Base-by-base conservation (phyloP, 2,797 vertebrate genomes). In the Eurystomus glaucurus region DNA sequence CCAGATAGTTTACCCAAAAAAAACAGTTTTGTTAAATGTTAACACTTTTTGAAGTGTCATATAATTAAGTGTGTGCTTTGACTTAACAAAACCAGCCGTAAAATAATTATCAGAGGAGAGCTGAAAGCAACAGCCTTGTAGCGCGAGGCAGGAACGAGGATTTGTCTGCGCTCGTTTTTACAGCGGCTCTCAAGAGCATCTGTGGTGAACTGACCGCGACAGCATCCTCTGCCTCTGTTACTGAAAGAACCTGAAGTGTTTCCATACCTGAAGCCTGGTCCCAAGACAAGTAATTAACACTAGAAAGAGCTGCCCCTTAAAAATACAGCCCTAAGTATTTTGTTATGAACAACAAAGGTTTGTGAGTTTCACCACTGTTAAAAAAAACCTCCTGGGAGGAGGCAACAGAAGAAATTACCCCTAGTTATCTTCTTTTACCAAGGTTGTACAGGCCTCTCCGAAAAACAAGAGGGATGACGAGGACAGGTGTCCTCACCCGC, bases 101-200 rank as follows among this genome's bases (percentile, higher is more conserved):
- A 68, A 76, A 16, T 10, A 46, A 52, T 13, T 16, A 62, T 8
- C 13, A 33, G 28, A 43, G 11, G 0, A 12, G 45, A 50, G 14
- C 10, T 5, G 48, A 78, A 84, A 84, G 22, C 41, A 20, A 5
- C 4, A 22, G 28, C 6, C 2, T 37, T 43, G 1, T 31, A 43
- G 2, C 0, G 2, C 0, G 1, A 37, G 5, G 9, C 22, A 29
- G 8, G 21, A n/a, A 41, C 37, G 0, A 0, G 17, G 11, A 58
- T 70, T 26, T 33, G 18, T 10, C 20, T 9, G 23, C 1, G 5
- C 22, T 5, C 1, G 0, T 25, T 52, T 9, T 31, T 4, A 9
- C 0, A 0, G 21, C 5, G 39, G n/a, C 16, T 43, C 29, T 65
- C n/a, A 19, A 37, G 26, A 25, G 12, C 13, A 35, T 35, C 35